Evolutionary conservation across 2,113 vertebrate genomes (phyloP).

Genomic region (Eudyptes chrysolophus): DNA sequence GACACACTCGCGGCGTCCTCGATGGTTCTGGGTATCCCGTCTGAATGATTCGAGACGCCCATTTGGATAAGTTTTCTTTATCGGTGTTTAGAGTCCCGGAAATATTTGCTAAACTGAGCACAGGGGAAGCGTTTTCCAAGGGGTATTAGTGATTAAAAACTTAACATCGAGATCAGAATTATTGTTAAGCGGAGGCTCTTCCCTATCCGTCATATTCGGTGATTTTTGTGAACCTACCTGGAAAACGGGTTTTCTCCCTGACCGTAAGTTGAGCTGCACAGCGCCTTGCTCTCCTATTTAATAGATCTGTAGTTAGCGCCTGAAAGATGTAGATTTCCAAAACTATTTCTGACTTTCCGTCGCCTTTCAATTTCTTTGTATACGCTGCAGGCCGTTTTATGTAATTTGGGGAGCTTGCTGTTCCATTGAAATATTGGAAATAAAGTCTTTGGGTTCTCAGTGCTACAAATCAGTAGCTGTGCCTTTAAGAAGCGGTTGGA

Average conservation of each 20-base stretch:
- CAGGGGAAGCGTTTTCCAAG: accelerated
- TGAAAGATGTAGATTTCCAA: not conserved
- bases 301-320: accelerated
- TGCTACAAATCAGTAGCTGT: accelerated
- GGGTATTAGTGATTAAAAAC: not conserved
- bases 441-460: accelerated
- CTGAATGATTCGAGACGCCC: accelerated
- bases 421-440: accelerated
- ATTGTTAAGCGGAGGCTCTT: accelerated
- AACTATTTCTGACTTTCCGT: accelerated
- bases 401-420: accelerated
- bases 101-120: not conserved
- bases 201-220: accelerated
- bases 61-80: accelerated
- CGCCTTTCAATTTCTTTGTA: accelerated
- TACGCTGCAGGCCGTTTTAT: accelerated
- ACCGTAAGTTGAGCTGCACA: accelerated
- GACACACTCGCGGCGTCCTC: accelerated
- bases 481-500: not conserved
- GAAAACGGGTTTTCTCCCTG: accelerated
- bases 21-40: accelerated
- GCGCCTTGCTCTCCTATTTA: accelerated
- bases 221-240: accelerated
- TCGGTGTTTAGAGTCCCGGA: accelerated
- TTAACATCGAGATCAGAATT: accelerated